Percentiles rank a stretch among this genome's conserved stretches.
Conservation (phyloP, 2,888 invertebrate species). For the Caenorhabditis sp. region DNA sequence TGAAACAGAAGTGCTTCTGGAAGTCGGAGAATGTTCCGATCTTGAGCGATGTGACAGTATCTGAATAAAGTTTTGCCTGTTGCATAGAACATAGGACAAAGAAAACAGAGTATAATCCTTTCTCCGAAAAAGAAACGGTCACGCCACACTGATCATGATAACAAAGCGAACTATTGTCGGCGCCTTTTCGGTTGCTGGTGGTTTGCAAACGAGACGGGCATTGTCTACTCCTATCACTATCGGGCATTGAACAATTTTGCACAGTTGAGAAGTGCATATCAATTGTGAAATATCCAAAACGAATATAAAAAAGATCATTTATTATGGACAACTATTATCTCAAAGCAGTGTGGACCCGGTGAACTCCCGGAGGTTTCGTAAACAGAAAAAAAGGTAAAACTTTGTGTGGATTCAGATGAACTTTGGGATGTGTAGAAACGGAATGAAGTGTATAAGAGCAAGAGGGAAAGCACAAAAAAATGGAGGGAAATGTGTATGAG, state of each 20-base stretch:
- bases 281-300: neutral
- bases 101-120: no score
- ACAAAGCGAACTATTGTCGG: neutral
- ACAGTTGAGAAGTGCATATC: neutral
- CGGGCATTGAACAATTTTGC: neutral
- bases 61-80: neutral
- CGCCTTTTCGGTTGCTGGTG: neutral
- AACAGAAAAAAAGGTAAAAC: neutral
- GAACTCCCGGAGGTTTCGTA: constrained; percentile 9
- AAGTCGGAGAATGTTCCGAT: constrained; percentile 52
- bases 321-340: constrained; percentile 22
- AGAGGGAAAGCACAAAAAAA: constrained; percentile 10
- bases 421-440: neutral
- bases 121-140: neutral
- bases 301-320: constrained; percentile 6
- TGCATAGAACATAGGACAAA: neutral
- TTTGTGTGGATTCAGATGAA: constrained; percentile 15
- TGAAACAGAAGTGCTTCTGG: constrained; percentile 67
- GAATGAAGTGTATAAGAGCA: constrained; percentile 18
- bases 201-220: neutral
- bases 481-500: neutral
- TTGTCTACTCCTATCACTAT: no score
- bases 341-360: constrained; percentile 14
- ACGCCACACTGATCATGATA: neutral
- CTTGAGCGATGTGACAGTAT: constrained; percentile 48